Conservation (phyloP, 2,888 invertebrate genomes). For the Graphium colonna region DNA sequence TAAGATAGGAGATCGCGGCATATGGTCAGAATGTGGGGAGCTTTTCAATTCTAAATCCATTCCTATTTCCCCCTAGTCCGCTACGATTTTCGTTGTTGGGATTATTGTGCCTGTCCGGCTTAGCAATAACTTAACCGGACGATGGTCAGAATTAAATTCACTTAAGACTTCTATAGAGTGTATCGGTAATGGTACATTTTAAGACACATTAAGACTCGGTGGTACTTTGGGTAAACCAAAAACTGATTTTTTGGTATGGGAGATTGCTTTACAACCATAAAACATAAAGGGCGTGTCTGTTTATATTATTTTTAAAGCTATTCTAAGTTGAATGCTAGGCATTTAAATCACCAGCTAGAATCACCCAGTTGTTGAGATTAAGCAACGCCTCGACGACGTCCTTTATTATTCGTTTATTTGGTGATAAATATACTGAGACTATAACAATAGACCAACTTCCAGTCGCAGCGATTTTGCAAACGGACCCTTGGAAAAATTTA, state of each 20-base stretch:
- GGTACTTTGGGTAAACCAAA: background rate
- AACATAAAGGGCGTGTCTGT: background rate
- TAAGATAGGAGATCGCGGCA: too few species aligned
- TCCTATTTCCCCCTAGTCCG: too few species aligned
- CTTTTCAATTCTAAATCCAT: too few species aligned
- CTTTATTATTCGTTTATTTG: constrained; percentile 1
- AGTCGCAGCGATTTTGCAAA: background rate
- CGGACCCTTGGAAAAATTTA: too few species aligned
- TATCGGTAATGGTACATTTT: background rate
- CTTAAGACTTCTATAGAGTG: background rate
- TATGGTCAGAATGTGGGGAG: too few species aligned
- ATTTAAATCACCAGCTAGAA: constrained; percentile 12
- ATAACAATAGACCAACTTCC: constrained; percentile 4
- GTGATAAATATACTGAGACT: constrained; percentile 2
- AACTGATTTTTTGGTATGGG: background rate
- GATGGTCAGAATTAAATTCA: background rate
- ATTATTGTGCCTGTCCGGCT: background rate
- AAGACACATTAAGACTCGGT: background rate
- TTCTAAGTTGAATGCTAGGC: constrained; percentile 1
- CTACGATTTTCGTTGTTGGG: too few species aligned
- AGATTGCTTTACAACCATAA: too few species aligned
- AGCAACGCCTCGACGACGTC: constrained; percentile 1
- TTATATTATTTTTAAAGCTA: background rate
- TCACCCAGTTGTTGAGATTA: background rate
- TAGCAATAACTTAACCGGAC: background rate